Conservation (phyloP, 2,797 vertebrate genomes). For the Xerus rutilus region DNA sequence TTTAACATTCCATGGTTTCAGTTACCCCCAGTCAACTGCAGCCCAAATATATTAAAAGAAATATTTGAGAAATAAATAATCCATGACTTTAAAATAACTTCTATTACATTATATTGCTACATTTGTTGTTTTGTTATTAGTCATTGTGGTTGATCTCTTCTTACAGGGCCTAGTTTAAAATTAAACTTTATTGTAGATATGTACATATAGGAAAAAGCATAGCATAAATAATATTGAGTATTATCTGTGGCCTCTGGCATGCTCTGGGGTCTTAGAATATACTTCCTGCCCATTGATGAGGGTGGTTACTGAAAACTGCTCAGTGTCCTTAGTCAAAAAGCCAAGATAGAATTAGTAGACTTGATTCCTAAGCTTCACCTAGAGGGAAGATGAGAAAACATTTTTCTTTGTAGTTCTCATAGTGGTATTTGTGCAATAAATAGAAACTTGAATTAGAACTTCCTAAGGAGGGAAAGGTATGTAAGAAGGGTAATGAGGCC, state of each 20-base stretch:
- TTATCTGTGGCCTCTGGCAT: background rate
- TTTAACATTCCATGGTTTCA: background rate
- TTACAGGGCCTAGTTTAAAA: background rate
- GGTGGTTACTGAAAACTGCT: background rate
- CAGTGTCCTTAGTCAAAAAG: background rate
- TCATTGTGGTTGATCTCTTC: background rate
- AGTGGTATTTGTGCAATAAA: slow-evolving; percentile 41
- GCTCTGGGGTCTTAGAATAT: background rate
- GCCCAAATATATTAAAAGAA: background rate
- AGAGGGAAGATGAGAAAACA: background rate
- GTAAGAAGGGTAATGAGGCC: background rate
- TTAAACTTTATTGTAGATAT: background rate
- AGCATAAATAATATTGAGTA: background rate
- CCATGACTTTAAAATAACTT: background rate
- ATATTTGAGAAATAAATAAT: background rate
- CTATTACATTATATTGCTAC: background rate
- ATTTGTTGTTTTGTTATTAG: background rate
- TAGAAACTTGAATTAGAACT: slow-evolving; percentile 54
- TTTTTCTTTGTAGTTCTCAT: slow-evolving; percentile 9
- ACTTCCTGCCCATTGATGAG: background rate
- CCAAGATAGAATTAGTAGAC: background rate
- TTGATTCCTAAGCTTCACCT: background rate
- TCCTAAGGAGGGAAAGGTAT: background rate
- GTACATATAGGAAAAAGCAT: background rate
- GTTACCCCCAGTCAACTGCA: background rate